These are phyloP conservation scores for Aselliscus stoliczkanus DNA, from an alignment of 2,797 vertebrate species.

Conservation along the genomic window DNA sequence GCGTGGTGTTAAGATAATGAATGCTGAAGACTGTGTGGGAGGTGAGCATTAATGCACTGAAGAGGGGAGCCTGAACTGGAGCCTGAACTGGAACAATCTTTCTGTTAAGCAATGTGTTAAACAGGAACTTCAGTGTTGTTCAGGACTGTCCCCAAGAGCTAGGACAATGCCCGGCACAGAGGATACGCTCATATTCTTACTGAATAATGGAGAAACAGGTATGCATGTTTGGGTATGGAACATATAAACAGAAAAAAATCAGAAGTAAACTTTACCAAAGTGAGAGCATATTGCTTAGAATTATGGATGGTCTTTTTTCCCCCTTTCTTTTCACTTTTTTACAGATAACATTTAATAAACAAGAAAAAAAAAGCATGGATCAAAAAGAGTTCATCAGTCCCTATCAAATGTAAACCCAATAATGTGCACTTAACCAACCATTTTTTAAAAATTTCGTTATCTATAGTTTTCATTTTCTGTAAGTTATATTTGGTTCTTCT, in stretches of 20 bases:
- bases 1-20: background rate
- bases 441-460: background rate
- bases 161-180: background rate
- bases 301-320: background rate
- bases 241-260: background rate
- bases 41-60: accelerated
- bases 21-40: too few relatives aligned
- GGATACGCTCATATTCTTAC: background rate
- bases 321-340: background rate
- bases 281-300: background rate
- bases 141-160: background rate
- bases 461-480: background rate
- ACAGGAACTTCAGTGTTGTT: background rate
- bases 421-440: background rate
- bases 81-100: background rate
- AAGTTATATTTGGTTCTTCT: background rate
- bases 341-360: background rate
- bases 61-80: too few relatives aligned
- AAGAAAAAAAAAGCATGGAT: too few relatives aligned
- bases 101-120: background rate
- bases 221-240: background rate
- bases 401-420: background rate
- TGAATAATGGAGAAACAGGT: background rate
- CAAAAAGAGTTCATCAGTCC: background rate
- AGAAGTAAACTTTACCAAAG: background rate